Evolutionary conservation across 2,797 vertebrate genomes (phyloP).

Genomic region (Smutsia temminckii): DNA sequence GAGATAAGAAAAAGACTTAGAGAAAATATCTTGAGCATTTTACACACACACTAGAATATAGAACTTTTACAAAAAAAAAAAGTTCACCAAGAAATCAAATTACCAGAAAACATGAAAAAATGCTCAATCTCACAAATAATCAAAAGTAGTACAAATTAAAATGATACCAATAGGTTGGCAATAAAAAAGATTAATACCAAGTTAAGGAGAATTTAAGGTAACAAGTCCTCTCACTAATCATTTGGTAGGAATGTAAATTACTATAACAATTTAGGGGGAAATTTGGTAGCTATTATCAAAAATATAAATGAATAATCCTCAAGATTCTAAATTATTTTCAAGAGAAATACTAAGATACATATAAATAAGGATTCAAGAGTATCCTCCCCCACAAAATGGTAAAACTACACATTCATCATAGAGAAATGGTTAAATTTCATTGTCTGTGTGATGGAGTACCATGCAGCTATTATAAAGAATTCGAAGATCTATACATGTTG

Average conservation of each 20-base stretch:
- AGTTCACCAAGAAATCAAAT: slow-evolving; percentile 50
- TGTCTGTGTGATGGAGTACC: not conserved
- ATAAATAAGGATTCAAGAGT: not conserved
- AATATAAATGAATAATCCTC: not conserved
- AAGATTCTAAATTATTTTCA: not conserved
- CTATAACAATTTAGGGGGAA: not conserved
- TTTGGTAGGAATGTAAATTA: not conserved
- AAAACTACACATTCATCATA: not conserved
- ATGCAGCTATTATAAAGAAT: not conserved
- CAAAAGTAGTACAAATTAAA: not conserved
- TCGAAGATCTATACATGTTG: not conserved
- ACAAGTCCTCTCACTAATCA: not conserved
- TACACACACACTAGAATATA: not conserved
- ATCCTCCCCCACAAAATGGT: not conserved
- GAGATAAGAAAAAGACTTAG: not conserved
- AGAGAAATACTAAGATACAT: not conserved
- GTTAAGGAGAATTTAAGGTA: not conserved
- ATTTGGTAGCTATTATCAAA: not conserved
- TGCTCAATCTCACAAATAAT: not conserved
- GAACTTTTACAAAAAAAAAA: not conserved
- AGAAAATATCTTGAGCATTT: slow-evolving; percentile 31
- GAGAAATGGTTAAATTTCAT: not conserved
- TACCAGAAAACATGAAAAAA: not conserved
- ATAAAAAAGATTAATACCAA: not conserved
- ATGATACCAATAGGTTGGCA: not conserved